Evolutionary conservation across 2,113 vertebrate genomes (phyloP), one percentile per base, ranked within the genome.

Genomic region (Xyrauchen texanus): DNA sequence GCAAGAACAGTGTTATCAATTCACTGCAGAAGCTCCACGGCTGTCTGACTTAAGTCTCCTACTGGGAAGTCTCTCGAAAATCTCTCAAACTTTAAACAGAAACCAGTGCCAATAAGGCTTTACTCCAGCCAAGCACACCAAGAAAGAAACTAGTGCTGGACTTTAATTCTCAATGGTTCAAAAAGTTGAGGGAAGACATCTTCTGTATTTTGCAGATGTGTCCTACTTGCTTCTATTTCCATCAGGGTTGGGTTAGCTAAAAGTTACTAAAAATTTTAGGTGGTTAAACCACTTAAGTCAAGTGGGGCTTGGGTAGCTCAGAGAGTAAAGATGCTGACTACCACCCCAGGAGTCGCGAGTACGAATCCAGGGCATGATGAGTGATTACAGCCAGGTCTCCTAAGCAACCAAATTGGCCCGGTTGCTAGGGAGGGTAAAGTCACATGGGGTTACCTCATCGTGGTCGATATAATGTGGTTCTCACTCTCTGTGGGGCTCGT

Each of bases 1-100:
- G 62, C 78, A 34, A 77, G 87, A 86, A 81, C 68, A 87, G 82
- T 70, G 86, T 91, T 93, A 92, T 92, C 91, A 42, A 81, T 77
- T 78, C 72, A 73, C 76, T 88, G 85, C 90, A 92, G 88, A 88
- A 86, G 86, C 85, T 87, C 86, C 68, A 46, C 67, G 78, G 73
- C 80, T 61, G 70, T 75, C 82, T 81, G 52, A 81, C 73, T 68
- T 55, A 87, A 86, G 65, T 80, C 83, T 85, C 85, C 86, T 68
- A 66, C 70, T 63, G 82, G 86, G 72, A 66, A 77, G 61, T 34
- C 45, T n/a, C n/a, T n/a, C n/a, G n/a, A n/a, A n/a, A n/a, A 66
- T 71, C 53, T 72, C 68, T 34, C 68, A 78, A 85, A 90, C 75
- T 84, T 76, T 82, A 70, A 3, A 66, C 78, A 81, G 73, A 78